Base-by-base conservation (phyloP, 2,888 invertebrate species). In the Druceiella hillmani region DNA sequence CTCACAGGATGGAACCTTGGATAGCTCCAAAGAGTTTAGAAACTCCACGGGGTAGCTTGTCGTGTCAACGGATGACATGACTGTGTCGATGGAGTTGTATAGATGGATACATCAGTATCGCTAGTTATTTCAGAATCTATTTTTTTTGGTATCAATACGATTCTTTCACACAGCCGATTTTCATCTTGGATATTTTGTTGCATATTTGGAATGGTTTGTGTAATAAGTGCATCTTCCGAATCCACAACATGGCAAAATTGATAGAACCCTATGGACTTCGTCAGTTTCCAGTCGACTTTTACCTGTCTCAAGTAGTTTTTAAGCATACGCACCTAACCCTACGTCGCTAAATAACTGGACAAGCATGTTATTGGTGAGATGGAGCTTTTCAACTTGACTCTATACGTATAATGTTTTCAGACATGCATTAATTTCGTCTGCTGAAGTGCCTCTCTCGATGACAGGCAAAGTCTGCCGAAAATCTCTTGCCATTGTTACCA, bases 361-460 rank as follows among this genome's bases (percentile, higher is more conserved):
- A 33, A 50, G 45, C 50, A 50, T 51, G 41, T 51, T 51, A 32
- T 34, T 44, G 34, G 47, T 49, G 24, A 51, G 47, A 38, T 46
- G 30, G 27, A 50, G 46, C 38, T 46, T 50, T 45, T 48, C 33
- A 12, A 31, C 32, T 4, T 3, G 3, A 5, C 14, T 3, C 50
- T 47, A 51, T 33, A 51, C 28, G 32, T 38, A 33, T 38, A 48
- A 50, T 4, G 44, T 36, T 36, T 50, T 52, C 7, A 49, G 40
- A 47, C 50, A 50, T 39, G 49, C 47, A 16, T 50, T 50, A 24
- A 50, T 47, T 46, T 52, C 46, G 32, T 52, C 51, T 33, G 49
- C 51, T 38, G 45, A 30, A 32, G 52, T 51, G 35, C 47, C 50
- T 41, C 44, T 41, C 33, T 40, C 37, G 30, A 36, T 14, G 15